Evolutionary conservation across 2,888 invertebrate species (phyloP).

Genomic region (Chouioia cunea): DNA sequence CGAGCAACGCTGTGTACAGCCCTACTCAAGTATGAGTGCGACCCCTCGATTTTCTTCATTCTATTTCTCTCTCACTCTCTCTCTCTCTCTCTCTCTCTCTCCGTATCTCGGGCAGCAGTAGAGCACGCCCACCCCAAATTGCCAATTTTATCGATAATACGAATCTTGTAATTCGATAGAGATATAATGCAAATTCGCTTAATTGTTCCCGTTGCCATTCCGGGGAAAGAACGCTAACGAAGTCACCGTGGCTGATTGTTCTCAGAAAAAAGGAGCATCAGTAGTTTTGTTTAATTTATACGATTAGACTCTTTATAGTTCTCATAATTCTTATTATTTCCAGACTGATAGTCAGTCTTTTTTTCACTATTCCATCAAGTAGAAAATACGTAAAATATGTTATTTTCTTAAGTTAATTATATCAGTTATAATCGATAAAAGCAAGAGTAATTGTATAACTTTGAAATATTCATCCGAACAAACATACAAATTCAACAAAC

Average conservation of each 20-base stretch:
- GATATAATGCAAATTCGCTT: slow-evolving; percentile 68
- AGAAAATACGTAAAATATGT: no score
- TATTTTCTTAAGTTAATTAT: no score
- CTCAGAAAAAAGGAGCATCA: no score
- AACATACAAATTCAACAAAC: no score
- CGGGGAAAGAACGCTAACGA: slow-evolving; percentile 16
- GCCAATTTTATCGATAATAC: slow-evolving; percentile 69
- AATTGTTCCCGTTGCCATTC: slow-evolving; percentile 61
- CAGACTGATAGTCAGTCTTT: no score
- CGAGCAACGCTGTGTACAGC: slow-evolving; percentile 32
- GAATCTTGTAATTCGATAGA: slow-evolving; percentile 68
- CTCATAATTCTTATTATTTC: no score
- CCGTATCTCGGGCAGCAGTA: slow-evolving; percentile 36
- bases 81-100: slow-evolving; percentile 47
- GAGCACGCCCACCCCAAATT: slow-evolving; percentile 59
- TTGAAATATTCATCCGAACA: no score
- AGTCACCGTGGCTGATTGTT: not conserved
- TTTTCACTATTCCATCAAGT: no score
- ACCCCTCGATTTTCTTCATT: slow-evolving; percentile 37
- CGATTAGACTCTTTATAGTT: no score
- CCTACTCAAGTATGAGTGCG: slow-evolving; percentile 53
- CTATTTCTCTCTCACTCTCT: slow-evolving; percentile 51
- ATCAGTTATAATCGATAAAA: no score
- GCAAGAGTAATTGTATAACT: no score
- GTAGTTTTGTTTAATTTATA: no score